Base-by-base conservation (phyloP, 2,113 vertebrate species). In the Galbula dea region DNA sequence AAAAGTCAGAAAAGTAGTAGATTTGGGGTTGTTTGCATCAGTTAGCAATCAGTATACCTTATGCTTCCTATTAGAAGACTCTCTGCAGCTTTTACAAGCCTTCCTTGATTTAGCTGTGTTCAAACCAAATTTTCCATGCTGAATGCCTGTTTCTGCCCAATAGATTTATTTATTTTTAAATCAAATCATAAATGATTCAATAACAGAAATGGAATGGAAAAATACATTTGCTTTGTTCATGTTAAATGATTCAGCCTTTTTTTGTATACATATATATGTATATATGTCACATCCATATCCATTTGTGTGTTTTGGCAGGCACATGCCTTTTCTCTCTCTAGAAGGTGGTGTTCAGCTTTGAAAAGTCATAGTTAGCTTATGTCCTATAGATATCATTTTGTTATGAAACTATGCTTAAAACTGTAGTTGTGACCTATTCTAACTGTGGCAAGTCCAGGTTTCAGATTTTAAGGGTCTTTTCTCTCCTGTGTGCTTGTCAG, bases 251-350 rank as follows among this genome's bases (percentile, higher is more conserved):
- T 54, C 18, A 68, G 15, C 7, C 16, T 45, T 20, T 58, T 51
- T 71, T 26, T n/a, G n/a, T n/a, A n/a, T n/a, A n/a, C n/a, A n/a
- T 48, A 34, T 21, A 17, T 11, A 11, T 55, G 14, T 52, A 27
- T 16, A 11, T 54, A 11, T 16, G 10, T 55, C 55, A 19, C 2
- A 3, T 67, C 84, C 19, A 17, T 26, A 26, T 21, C 10, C 17
- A 39, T 76, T 88, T 85, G 5, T n/a, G n/a, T 74, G 62, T 49
- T 94, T 94, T 93, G 88, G 80, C 68, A 92, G n/a, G 15, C n/a
- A 67, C 8, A 6, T 52, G 8, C 5, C 39, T 94, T 82, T 77
- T 55, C 39, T 80, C n/a, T 61, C 58, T 39, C 16, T 62, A 71
- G 34, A 75, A 93, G 90, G 90, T 81, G 11, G 30, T 78, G 13